phyloP scores from a whole-genome alignment of 2,113 vertebrate genomes.

The Tonatia bakeri region DNA sequence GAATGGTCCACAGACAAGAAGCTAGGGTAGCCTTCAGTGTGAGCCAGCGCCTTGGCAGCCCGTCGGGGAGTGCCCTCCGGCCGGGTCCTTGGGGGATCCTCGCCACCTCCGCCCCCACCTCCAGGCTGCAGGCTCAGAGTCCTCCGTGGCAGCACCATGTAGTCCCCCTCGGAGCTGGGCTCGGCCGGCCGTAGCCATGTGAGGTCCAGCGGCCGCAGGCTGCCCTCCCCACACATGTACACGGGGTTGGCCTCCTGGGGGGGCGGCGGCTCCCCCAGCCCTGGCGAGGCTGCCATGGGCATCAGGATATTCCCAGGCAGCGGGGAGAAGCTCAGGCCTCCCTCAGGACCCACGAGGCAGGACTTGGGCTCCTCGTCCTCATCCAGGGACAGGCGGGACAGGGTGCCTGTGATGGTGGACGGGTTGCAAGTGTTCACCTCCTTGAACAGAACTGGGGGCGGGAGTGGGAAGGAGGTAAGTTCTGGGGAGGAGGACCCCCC shows the following conservation, averaged over 20 bases:
- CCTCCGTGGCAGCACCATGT: slow-evolving; percentile 96
- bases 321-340: slow-evolving; percentile 91
- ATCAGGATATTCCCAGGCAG: slow-evolving; percentile 95
- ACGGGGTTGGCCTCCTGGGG: slow-evolving; percentile 91
- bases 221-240: slow-evolving; percentile 95
- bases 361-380: slow-evolving; percentile 95
- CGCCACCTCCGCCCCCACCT: slow-evolving; percentile 81
- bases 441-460: slow-evolving; percentile 92
- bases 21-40: slow-evolving; percentile 88
- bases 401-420: slow-evolving; percentile 95
- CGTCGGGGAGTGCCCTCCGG: slow-evolving; percentile 87
- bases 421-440: slow-evolving; percentile 98
- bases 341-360: slow-evolving; percentile 88
- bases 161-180: slow-evolving; percentile 90
- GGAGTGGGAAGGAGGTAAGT: slow-evolving; percentile 23
- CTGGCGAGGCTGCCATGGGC: slow-evolving; percentile 90
- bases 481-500: neutral
- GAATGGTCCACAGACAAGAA: slow-evolving; percentile 92
- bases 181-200: slow-evolving; percentile 88
- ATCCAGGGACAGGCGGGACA: slow-evolving; percentile 96
- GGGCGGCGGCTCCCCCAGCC: slow-evolving; percentile 86
- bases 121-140: slow-evolving; percentile 93
- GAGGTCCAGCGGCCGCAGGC: slow-evolving; percentile 85
- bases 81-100: slow-evolving; percentile 89
- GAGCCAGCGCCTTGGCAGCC: slow-evolving; percentile 84